Evolutionary conservation across 2,113 vertebrate species (phyloP).

Genomic region (Corythaeola cristata): DNA sequence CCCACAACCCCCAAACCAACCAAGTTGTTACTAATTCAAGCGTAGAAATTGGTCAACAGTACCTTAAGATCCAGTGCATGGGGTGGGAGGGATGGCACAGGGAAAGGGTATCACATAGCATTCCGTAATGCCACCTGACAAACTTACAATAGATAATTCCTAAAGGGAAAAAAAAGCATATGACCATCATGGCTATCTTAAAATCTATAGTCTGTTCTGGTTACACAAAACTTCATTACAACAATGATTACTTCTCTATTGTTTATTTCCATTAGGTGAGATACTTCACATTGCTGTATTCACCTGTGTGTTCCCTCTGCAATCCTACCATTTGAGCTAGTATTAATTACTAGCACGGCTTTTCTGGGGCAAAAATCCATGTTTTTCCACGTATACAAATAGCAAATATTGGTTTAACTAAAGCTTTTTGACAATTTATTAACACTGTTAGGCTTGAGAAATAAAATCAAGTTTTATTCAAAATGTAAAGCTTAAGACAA

Average conservation of each 20-base stretch:
- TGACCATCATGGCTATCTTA: not conserved
- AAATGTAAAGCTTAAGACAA: not conserved
- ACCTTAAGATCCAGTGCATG: not conserved
- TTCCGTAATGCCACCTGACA: not conserved
- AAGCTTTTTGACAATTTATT: slow-evolving; percentile 27
- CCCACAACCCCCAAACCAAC: not conserved
- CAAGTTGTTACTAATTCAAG: not conserved
- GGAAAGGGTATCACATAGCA: not conserved
- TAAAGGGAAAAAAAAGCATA: not conserved
- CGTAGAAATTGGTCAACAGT: not conserved
- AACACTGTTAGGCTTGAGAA: not conserved
- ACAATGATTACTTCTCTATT: not conserved
- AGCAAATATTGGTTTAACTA: not conserved
- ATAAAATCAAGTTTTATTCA: slow-evolving; percentile 17
- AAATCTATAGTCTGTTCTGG: not conserved
- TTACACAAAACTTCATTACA: not conserved
- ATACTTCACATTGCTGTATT: not conserved
- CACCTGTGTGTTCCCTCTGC: not conserved
- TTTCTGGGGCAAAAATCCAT: not conserved
- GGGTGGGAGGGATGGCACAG: not conserved
- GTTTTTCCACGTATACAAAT: not conserved
- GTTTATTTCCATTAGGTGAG: not conserved
- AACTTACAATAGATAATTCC: not conserved
- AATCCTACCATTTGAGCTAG: not conserved
- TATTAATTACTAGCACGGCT: not conserved